Percentiles rank a stretch among this genome's conserved stretches.
phyloP scores from a whole-genome alignment of 2,888 invertebrate genomes.

The Quadriops clusia region DNA sequence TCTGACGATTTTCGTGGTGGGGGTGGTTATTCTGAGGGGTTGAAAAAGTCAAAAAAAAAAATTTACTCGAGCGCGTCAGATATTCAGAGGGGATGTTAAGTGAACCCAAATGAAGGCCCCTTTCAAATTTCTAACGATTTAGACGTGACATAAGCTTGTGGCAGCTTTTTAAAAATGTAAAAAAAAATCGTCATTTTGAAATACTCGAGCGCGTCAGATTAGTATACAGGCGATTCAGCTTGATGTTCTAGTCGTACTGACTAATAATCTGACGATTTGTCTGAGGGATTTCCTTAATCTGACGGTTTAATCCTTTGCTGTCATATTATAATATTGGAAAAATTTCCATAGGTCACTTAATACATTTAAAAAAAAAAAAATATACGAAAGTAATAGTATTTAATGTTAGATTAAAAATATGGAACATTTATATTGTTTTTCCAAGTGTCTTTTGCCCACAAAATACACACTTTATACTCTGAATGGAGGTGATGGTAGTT shows the following conservation, averaged over 20 bases:
- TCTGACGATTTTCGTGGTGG: conserved; percentile 15
- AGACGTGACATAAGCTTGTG: conserved; percentile 13
- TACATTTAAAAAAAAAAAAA: too few relatives aligned
- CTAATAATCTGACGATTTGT: conserved; percentile 13
- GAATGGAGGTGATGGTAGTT: too few relatives aligned
- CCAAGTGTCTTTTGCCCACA: too few relatives aligned
- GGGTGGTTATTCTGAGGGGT: conserved; percentile 10
- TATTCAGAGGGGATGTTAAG: conserved; percentile 13
- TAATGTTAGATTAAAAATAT: too few relatives aligned
- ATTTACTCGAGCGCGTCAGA: conserved; percentile 15
- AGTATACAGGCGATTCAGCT: conserved; percentile 13
- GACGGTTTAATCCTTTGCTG: conserved; percentile 5
- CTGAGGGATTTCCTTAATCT: conserved; percentile 13
- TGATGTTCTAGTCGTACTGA: conserved; percentile 10
- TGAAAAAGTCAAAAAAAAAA: conserved; percentile 15
- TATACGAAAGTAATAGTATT: too few relatives aligned
- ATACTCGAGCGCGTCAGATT: conserved; percentile 18
- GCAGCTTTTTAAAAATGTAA: conserved; percentile 14
- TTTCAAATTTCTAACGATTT: conserved; percentile 14
- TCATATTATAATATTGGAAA: too few relatives aligned
- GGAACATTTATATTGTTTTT: too few relatives aligned
- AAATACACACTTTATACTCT: too few relatives aligned
- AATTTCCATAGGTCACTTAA: too few relatives aligned
- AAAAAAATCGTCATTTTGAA: conserved; percentile 14
- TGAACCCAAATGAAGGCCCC: conserved; percentile 14